These are phyloP conservation scores for Malurus elegans DNA, from an alignment of 2,113 vertebrate species.

Conservation along the genomic window DNA sequence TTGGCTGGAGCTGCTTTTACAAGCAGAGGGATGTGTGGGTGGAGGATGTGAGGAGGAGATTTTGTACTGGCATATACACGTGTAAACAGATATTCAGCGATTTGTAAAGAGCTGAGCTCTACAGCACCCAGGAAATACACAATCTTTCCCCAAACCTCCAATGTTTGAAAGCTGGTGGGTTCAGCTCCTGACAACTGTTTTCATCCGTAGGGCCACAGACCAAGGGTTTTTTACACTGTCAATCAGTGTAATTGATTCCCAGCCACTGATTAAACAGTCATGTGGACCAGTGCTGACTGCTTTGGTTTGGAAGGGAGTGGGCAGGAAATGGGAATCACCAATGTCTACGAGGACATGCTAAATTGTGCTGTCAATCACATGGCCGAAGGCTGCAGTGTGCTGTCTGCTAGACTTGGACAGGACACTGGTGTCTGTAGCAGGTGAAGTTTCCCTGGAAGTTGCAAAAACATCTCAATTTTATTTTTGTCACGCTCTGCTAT, in stretches of 20 bases:
- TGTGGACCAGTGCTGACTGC: not conserved
- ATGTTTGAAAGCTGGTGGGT: not conserved
- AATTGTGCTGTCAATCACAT: not conserved
- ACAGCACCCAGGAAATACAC: not conserved
- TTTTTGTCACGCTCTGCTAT: not conserved
- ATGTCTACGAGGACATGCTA: not conserved
- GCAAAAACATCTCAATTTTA: not conserved
- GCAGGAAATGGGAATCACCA: not conserved
- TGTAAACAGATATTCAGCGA: not conserved
- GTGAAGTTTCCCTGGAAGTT: not conserved
- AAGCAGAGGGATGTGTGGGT: not conserved
- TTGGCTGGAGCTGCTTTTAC: not conserved
- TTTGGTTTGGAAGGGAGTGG: not conserved
- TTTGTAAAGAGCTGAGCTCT: not conserved
- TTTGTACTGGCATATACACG: not conserved
- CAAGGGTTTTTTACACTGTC: not conserved
- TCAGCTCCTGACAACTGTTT: not conserved
- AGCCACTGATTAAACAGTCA: not conserved
- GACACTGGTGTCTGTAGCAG: not conserved
- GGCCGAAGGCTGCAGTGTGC: not conserved
- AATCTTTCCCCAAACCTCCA: not conserved
- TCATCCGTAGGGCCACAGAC: not conserved
- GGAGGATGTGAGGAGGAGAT: conserved; percentile 13
- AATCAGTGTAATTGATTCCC: not conserved
- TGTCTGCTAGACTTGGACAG: not conserved